Evolutionary conservation across 2,888 invertebrate species (phyloP).

Genomic region (Scaptomyza polygonia): DNA sequence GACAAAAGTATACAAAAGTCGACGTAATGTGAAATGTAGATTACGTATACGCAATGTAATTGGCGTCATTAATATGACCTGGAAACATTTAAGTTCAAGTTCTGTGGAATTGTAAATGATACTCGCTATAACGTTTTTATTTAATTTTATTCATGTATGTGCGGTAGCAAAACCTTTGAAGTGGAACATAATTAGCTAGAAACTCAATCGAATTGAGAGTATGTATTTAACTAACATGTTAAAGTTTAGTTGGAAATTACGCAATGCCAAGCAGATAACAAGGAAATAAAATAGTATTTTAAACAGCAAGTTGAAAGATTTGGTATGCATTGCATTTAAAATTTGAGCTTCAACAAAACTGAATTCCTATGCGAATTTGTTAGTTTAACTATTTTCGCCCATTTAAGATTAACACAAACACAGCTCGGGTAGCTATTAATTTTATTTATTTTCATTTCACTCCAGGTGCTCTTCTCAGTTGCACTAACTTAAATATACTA

Average conservation of each 20-base stretch:
- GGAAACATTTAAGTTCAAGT: slow-evolving; percentile 47
- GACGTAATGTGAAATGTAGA: slow-evolving; percentile 34
- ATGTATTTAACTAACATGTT: slow-evolving; percentile 6
- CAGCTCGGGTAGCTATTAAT: slow-evolving; percentile 29
- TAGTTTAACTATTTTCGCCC: slow-evolving; percentile 4
- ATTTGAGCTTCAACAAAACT: not conserved
- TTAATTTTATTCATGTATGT: slow-evolving; percentile 2
- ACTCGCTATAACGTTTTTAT: slow-evolving; percentile 5
- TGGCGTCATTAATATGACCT: slow-evolving; percentile 41
- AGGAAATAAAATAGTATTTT: not conserved
- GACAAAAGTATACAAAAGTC: not conserved
- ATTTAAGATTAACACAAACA: slow-evolving; percentile 16
- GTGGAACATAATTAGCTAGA: slow-evolving; percentile 9
- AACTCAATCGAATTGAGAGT: not conserved
- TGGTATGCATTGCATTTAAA: not conserved
- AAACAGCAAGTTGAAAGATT: not conserved
- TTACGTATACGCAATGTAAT: slow-evolving; percentile 62
- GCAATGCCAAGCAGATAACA: not conserved
- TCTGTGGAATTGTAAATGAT: slow-evolving; percentile 21
- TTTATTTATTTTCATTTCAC: slow-evolving; percentile 43
- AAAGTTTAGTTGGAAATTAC: not conserved
- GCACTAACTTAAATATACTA: slow-evolving; percentile 38
- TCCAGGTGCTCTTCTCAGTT: slow-evolving; percentile 43
- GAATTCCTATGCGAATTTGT: not conserved
- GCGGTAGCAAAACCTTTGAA: not conserved